Evolutionary conservation across 2,113 vertebrate species (phyloP), one percentile per base, ranked within the genome.

Genomic region (Cyanoderma ruficeps): DNA sequence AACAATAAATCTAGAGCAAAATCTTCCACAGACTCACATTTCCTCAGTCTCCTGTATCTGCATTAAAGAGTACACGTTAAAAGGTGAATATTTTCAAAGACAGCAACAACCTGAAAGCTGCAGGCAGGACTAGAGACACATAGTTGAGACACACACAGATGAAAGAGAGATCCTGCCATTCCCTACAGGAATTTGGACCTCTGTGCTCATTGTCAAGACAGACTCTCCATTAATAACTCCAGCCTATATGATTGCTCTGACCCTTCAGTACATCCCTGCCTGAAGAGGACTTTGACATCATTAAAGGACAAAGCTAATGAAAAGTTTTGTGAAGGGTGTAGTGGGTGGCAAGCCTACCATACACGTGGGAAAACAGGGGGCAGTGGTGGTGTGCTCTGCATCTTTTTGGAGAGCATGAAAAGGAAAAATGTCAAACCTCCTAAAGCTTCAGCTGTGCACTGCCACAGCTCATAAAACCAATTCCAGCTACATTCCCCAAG

Each of bases 291-390:
- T 2, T 44, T 30, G 13, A 31, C 8, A 39, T 63, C 50, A 25
- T 25, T 33, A 53, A n/a, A 53, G 13, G 37, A 24, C 67, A 80
- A 92, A 44, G 17, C 3, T 1, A 0, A 28, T 28, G 7, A 41
- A 71, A 46, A 27, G 13, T 7, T n/a, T 68, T n/a, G 11, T 21
- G 35, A 77, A 69, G n/a, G 37, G 24, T 0, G 0, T 6, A n/a
- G n/a, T 47, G 44, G 10, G 55, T 55, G 57, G n/a, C 2, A 7
- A 93, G 63, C 6, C 55, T 52, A 11, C 17, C 39, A 5, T 21
- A 27, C 0, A 82, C 37, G 42, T 65, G 28, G 42, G 63, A 61
- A 87, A 69, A 19, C 1, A 33, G 30, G 11, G 35, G 35, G 17
- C 11, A 69, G 31, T 17, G 78, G 41, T 31, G 35, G 13, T 15